phyloP scores from a whole-genome alignment of 1,140 invertebrate species.

The Meloidogyne floridensis region DNA sequence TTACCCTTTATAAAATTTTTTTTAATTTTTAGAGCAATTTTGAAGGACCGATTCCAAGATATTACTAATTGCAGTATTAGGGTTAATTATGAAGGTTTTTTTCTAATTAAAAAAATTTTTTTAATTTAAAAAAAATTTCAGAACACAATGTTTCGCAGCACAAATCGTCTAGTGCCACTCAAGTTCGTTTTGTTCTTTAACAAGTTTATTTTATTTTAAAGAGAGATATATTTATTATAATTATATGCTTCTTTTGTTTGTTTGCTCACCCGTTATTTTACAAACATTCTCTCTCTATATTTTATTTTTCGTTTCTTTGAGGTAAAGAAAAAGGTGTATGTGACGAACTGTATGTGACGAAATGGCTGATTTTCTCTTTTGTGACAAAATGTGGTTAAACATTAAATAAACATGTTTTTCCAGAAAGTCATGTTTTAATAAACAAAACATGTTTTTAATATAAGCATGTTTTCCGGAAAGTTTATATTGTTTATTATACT shows the following conservation, averaged over 20 bases:
- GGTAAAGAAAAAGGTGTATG: not conserved
- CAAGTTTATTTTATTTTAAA: not conserved
- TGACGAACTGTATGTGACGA: not conserved
- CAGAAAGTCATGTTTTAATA: not conserved
- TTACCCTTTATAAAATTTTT: too few relatives aligned
- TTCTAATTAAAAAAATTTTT: not conserved
- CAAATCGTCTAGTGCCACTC: constrained; percentile 1
- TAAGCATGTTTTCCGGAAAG: too few relatives aligned
- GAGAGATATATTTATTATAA: not conserved
- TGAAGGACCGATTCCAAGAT: constrained; percentile 1
- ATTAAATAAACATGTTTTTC: not conserved
- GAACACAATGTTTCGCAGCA: constrained; percentile 3
- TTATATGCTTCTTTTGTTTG: not conserved
- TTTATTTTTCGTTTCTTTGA: not conserved
- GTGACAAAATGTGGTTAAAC: too few relatives aligned
- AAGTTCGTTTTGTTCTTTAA: constrained; percentile 1
- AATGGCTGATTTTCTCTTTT: too few relatives aligned
- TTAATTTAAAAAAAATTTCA: not conserved
- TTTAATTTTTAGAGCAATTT: not conserved
- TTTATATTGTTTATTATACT: too few relatives aligned
- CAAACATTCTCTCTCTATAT: not conserved
- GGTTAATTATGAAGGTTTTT: constrained; percentile 1
- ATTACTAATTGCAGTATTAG: not conserved
- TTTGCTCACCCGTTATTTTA: not conserved
- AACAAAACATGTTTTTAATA: too few relatives aligned